phyloP scores from a whole-genome alignment of 2,888 invertebrate species.

The Asteroscopus sphinx region DNA sequence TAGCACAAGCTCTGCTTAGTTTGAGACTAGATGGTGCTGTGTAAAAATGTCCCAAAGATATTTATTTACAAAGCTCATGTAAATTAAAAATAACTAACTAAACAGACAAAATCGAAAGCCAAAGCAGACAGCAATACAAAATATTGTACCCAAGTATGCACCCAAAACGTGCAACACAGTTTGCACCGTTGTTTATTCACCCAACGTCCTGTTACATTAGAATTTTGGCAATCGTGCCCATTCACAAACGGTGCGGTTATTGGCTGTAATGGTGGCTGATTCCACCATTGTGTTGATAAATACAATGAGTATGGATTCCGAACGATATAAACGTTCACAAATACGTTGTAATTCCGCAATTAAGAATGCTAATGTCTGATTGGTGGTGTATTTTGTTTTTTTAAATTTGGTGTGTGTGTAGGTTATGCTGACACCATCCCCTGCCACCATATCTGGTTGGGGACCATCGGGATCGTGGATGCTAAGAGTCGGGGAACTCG shows the following conservation, averaged over 20 bases:
- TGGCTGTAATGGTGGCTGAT: constrained; percentile 53
- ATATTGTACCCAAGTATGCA: constrained; percentile 7
- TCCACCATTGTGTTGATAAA: constrained; percentile 53
- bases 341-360: constrained; percentile 55
- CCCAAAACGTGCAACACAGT: constrained; percentile 26
- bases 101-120: too few relatives aligned
- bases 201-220: constrained; percentile 51
- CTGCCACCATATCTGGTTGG: too few relatives aligned
- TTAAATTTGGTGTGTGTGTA: too few relatives aligned
- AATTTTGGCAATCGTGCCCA: constrained; percentile 42
- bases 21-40: too few relatives aligned
- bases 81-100: too few relatives aligned
- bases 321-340: constrained; percentile 41
- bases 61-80: too few relatives aligned
- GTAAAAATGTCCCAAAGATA: too few relatives aligned
- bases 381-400: constrained; percentile 25
- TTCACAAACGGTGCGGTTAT: constrained; percentile 37
- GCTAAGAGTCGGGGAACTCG: too few relatives aligned
- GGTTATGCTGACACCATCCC: too few relatives aligned
- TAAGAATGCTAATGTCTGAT: constrained; percentile 49
- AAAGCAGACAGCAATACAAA: not conserved
- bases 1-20: too few relatives aligned
- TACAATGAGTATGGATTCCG: constrained; percentile 48
- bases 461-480: too few relatives aligned
- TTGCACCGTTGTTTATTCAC: constrained; percentile 35